Base-by-base conservation (phyloP, 53 echinoderm and acorn worm genomes). In the Actinopyga echinites region DNA sequence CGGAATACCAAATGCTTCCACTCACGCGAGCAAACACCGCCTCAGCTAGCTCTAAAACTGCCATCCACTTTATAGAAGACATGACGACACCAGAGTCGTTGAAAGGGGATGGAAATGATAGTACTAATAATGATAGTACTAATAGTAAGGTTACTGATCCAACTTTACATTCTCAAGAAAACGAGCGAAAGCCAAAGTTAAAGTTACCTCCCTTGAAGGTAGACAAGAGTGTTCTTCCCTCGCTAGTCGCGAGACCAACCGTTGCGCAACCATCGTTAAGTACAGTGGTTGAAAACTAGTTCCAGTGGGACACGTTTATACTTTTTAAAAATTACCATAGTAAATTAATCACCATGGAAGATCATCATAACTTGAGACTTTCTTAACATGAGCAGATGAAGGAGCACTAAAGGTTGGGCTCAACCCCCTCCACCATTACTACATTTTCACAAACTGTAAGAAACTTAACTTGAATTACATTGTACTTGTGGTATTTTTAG, bases 171-270 rank as follows among this genome's bases (percentile, higher is more conserved):
- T 26, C 43, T 15, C 55, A 54, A 43, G 75, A 53, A 30, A 43
- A 43, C 6, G 44, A 52, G 11, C 28, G 63, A 62, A 75, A 42
- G 25, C 54, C 86, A 13, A 69, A 26, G 38, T 56, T 86, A 56
- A 86, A 86, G 69, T 80, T 86, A 5, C 86, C 86, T 19, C 86
- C 86, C 19, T 35, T 86, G 1, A 75, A 86, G 40, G 79, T 55
- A 20, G 79, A 80, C 30, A 65, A 58, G 19, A 44, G 55, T 65
- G 53, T 86, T 1, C 30, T 86, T 30, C 28, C 55, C 6, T 44
- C 35, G 3, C 62, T 38, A 31, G 34, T 66, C 0, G 35, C 79
- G 9, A 79, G 37, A 26, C 64, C 79, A 17, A 64, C 64, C 15
- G 42, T 86, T 24, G 59, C 38, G 2, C 79, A 56, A 26, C 86